phyloP scores from a whole-genome alignment of 2,113 vertebrate species.

The Halcyon senegalensis region DNA sequence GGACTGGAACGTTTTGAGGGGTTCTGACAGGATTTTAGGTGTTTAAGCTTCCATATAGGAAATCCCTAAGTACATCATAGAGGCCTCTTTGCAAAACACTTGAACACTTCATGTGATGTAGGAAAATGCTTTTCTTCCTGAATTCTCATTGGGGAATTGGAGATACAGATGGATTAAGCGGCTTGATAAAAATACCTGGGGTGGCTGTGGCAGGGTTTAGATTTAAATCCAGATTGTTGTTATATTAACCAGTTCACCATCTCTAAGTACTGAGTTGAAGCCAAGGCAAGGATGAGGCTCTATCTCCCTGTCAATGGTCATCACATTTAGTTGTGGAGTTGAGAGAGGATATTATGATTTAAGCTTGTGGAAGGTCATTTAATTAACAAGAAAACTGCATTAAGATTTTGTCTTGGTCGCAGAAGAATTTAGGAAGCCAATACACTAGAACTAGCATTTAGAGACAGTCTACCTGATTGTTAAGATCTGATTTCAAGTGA shows the following conservation, averaged over 20 bases:
- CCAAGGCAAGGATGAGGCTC: background rate
- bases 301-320: background rate
- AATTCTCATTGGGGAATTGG: background rate
- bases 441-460: rapidly evolving
- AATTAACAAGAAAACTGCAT: background rate
- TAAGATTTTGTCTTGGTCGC: background rate
- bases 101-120: background rate
- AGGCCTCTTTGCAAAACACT: conserved; percentile 19
- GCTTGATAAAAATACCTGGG: background rate
- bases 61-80: conserved; percentile 44
- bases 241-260: background rate
- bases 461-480: background rate
- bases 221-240: background rate
- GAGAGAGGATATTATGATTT: background rate
- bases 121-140: conserved; percentile 16
- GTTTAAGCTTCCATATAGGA: conserved; percentile 46
- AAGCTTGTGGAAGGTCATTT: background rate
- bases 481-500: background rate
- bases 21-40: conserved; percentile 47
- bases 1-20: conserved; percentile 53
- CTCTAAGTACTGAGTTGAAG: background rate
- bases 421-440: background rate
- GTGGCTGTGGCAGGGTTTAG: background rate
- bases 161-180: background rate
- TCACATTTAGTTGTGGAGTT: background rate